Base-by-base conservation (phyloP, 2,113 vertebrate genomes). In the Butorides virescens region DNA sequence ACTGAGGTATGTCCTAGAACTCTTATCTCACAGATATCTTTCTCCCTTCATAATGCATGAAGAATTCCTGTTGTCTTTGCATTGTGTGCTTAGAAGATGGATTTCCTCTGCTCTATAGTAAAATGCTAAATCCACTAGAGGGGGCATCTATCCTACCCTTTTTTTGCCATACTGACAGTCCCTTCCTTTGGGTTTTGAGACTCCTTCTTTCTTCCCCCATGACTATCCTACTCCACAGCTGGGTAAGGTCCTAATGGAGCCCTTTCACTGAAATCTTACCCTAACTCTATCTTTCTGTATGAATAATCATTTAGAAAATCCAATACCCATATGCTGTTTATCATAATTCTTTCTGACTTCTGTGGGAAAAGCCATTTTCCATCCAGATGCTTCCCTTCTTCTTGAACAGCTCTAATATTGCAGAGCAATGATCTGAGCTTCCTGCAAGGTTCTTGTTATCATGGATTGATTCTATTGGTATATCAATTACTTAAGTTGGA, bases 91-190 rank as follows among this genome's bases (percentile, higher is more conserved):
- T 52, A 47, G 20, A 75, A 67, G 37, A 59, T 11, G 37, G 17
- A 63, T 71, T 72, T 81, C 34, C 8, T 82, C 44, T 82, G 22
- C 39, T 50, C 10, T 63, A 78, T 59, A 75, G 56, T 68, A 72
- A 88, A 90, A 86, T 39, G 21, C 17, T 73, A 83, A 73, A 86
- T 93, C 91, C 88, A 49, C 79, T 93, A 90, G 82, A 76, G 66
- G 46, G 74, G 53, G 58, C 18, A 81, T 90, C 19, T 59, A 20
- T 63, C 74, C 47, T 75, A 46, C 52, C 90, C 22, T 42, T 68
- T 53, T 49, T 53, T 93, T 67, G 21, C 2, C 4, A 21, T 25
- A 27, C 6, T 32, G 13, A 55, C 47, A 67, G 6, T 71, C 13
- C 6, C 9, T 71, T 52, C 32, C 16, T 72, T 61, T 62, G 36